These are phyloP conservation scores for Pholis gunnellus DNA, from an alignment of 2,113 vertebrate species.

Conservation along the genomic window DNA sequence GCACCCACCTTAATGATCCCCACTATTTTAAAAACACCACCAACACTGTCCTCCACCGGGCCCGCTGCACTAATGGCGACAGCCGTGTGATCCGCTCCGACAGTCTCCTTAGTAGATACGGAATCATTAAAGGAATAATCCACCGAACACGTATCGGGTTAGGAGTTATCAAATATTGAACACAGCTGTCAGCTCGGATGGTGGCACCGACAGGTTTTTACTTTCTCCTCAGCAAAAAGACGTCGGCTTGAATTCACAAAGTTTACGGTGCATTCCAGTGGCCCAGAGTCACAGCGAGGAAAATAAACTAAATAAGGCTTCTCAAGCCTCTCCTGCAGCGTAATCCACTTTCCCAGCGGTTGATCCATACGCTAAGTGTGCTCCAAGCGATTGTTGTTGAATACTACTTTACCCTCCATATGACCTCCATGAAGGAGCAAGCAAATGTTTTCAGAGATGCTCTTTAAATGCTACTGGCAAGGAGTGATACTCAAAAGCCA, in stretches of 20 bases:
- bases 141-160: neutral
- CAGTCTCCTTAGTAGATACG: neutral
- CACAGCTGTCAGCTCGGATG: neutral
- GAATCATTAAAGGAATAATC: neutral
- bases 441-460: neutral
- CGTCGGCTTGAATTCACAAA: neutral
- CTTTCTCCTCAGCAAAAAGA: neutral
- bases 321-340: neutral
- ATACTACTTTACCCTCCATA: too few species aligned
- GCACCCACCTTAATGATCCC: constrained; percentile 6
- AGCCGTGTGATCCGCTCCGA: neutral
- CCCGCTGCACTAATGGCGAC: neutral
- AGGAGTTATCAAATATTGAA: neutral
- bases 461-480: neutral
- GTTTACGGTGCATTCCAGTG: neutral
- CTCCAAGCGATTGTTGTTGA: neutral
- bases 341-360: neutral
- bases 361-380: neutral
- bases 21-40: constrained; percentile 2
- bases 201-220: neutral
- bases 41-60: neutral
- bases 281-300: neutral
- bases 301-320: neutral
- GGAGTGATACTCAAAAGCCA: neutral
- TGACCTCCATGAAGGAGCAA: neutral